Evolutionary conservation across 2,888 invertebrate genomes (phyloP).

Genomic region (Hemistola chrysoprasaria): DNA sequence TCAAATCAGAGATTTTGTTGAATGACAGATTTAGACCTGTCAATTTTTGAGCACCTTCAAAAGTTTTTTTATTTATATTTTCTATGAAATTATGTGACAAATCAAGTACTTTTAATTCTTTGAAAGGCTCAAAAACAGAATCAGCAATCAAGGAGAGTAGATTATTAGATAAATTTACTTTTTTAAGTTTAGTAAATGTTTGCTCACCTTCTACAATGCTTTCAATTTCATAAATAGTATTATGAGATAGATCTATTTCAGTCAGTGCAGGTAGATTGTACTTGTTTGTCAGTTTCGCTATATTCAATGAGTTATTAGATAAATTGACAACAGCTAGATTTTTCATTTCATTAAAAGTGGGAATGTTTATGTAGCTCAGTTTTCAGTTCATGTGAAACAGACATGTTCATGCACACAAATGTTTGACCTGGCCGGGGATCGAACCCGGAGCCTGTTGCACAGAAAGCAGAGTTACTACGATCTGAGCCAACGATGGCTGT

Average conservation of each 20-base stretch:
- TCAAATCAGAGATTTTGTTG: constrained; percentile 49
- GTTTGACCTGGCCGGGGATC: too few species aligned
- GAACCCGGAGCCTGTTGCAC: too few species aligned
- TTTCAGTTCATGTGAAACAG: too few species aligned
- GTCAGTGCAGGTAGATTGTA: constrained; percentile 32
- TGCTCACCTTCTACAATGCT: constrained; percentile 17
- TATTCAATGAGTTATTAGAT: constrained; percentile 41
- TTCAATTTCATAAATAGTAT: constrained; percentile 42
- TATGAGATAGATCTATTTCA: constrained; percentile 54
- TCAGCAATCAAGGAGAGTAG: constrained; percentile 43
- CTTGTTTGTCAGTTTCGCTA: constrained; percentile 42
- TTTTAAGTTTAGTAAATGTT: constrained; percentile 35
- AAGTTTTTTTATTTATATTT: constrained; percentile 39
- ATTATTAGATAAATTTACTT: constrained; percentile 53
- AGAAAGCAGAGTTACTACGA: too few species aligned
- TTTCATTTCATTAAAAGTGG: constrained; percentile 36
- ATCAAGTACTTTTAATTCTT: constrained; percentile 45
- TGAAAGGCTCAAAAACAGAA: constrained; percentile 42
- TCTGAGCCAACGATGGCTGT: too few species aligned
- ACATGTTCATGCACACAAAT: too few species aligned
- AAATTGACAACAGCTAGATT: constrained; percentile 43
- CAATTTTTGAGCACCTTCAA: constrained; percentile 54
- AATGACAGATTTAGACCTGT: constrained; percentile 45
- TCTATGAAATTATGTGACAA: constrained; percentile 54
- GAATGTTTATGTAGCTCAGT: constrained; percentile 30